phyloP scores from a whole-genome alignment of 2,888 invertebrate genomes.

The Dynastes grantii region DNA sequence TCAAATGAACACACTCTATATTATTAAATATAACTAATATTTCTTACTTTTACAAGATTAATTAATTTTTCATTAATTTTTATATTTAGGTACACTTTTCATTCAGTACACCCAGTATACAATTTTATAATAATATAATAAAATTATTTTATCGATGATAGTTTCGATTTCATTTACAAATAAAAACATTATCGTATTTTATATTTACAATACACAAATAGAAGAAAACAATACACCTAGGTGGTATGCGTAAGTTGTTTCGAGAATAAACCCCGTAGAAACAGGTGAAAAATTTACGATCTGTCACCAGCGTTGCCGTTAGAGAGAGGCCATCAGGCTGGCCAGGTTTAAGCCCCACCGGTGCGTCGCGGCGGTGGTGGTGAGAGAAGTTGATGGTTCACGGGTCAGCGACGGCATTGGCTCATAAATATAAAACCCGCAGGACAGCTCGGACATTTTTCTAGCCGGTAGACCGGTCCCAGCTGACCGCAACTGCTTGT shows the following conservation, averaged over 20 bases:
- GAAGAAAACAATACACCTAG: neutral
- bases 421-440: constrained; percentile 47
- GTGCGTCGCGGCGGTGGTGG: constrained; percentile 49
- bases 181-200: too few species aligned
- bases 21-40: too few species aligned
- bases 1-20: too few species aligned
- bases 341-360: constrained; percentile 28
- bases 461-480: constrained; percentile 42
- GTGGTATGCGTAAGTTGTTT: neutral
- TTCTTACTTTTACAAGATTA: too few species aligned
- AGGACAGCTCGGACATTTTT: constrained; percentile 45
- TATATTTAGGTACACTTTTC: too few species aligned
- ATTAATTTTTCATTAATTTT: too few species aligned
- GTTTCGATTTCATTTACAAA: too few species aligned
- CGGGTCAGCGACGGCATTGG: constrained; percentile 47
- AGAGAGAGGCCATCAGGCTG: neutral
- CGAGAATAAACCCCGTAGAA: neutral
- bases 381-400: constrained; percentile 54
- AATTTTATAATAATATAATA: too few species aligned
- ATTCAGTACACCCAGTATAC: too few species aligned
- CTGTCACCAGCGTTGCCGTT: constrained; percentile 38
- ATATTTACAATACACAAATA: too few species aligned
- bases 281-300: constrained; percentile 43
- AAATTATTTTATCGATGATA: too few species aligned
- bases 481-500: constrained; percentile 45